These are phyloP conservation scores for Gobius niger DNA, from an alignment of 2,113 vertebrate species.

Conservation along the genomic window DNA sequence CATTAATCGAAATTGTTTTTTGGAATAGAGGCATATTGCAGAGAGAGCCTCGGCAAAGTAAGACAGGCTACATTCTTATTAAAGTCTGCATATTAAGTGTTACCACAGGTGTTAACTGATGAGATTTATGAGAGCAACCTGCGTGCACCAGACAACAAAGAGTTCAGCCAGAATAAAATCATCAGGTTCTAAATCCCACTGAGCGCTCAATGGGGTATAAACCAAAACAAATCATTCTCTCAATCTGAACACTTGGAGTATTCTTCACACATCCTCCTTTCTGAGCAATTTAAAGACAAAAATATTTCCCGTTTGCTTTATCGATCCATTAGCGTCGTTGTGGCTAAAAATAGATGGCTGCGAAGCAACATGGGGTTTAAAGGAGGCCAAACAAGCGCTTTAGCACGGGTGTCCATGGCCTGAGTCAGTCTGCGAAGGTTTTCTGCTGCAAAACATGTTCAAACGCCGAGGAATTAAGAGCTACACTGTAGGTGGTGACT, in stretches of 20 bases:
- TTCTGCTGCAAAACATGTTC: no score
- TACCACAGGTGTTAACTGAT: conserved; percentile 34
- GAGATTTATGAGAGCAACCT: conserved; percentile 33
- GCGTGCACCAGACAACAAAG: conserved; percentile 30
- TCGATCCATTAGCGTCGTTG: conserved; percentile 26
- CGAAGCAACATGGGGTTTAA: no score
- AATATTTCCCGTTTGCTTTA: conserved; percentile 48
- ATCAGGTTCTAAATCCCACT: neutral
- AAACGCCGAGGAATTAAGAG: no score
- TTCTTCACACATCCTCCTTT: conserved; percentile 36
- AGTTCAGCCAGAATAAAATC: conserved; percentile 16
- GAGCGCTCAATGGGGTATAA: conserved; percentile 17
- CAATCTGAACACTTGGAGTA: conserved; percentile 28
- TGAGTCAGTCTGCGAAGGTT: no score
- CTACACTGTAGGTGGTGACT: no score
- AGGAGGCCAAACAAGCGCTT: no score
- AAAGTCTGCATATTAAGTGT: conserved; percentile 57
- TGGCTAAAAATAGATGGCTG: no score
- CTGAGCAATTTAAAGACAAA: conserved; percentile 41
- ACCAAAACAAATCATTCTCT: conserved; percentile 15
- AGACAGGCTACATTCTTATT: conserved; percentile 39
- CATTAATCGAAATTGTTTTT: conserved; percentile 65
- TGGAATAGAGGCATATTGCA: conserved; percentile 31
- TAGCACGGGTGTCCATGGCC: no score
- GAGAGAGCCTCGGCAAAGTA: conserved; percentile 39